phyloP scores from a whole-genome alignment of 2,888 invertebrate species.

The Drosophila maculinotata region DNA sequence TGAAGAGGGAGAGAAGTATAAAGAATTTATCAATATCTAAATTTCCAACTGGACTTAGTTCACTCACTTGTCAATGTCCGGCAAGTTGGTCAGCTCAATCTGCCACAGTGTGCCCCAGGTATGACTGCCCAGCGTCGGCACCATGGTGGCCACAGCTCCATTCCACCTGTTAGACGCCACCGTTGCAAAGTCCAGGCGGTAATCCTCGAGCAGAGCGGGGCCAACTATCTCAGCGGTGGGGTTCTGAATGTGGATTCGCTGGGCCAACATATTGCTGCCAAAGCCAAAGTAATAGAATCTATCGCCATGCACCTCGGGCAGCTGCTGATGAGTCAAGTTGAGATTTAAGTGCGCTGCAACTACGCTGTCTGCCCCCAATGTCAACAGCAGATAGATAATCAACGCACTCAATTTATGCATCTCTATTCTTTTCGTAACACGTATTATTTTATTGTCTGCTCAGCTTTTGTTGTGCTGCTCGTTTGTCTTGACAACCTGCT shows the following conservation, averaged over 20 bases:
- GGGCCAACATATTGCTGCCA: conserved; percentile 93
- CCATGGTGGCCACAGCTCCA: conserved; percentile 94
- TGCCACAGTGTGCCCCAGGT: conserved; percentile 93
- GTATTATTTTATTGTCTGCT: neutral
- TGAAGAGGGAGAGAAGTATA: conserved; percentile 23
- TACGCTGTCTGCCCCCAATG: neutral
- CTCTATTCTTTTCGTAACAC: neutral
- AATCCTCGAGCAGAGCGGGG: conserved; percentile 88
- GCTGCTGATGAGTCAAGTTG: neutral
- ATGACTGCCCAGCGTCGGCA: conserved; percentile 79
- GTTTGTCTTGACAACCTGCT: conserved; percentile 22
- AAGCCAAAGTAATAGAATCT: conserved; percentile 94
- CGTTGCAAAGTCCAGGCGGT: conserved; percentile 89
- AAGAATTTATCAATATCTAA: neutral
- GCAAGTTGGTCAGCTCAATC: conserved; percentile 87
- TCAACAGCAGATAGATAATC: neutral
- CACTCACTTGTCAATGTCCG: conserved; percentile 89
- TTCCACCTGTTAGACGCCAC: conserved; percentile 89
- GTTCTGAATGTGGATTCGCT: conserved; percentile 92
- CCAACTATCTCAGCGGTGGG: conserved; percentile 90
- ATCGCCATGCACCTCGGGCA: conserved; percentile 49
- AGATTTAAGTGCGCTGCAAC: conserved; percentile 1
- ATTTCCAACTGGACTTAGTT: neutral
- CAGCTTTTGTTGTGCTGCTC: neutral
- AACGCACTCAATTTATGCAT: conserved; percentile 14